phyloP scores from a whole-genome alignment of 2,797 vertebrate species.

The Bryconaethiops microstoma region DNA sequence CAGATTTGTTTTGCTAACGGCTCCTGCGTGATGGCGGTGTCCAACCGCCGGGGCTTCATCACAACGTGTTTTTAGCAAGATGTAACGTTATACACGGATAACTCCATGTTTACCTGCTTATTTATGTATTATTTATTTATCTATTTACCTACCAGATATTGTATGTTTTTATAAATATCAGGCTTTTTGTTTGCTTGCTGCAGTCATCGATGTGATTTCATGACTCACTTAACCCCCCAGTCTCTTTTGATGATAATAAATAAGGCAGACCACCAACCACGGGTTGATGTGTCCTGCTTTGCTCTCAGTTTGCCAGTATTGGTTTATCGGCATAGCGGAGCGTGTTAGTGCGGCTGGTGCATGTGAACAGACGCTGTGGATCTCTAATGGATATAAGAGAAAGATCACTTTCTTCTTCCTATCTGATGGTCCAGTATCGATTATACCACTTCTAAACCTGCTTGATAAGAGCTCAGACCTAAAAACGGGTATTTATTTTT shows the following conservation, averaged over 20 bases:
- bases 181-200: background rate
- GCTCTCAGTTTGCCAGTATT: background rate
- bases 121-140: background rate
- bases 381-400: background rate
- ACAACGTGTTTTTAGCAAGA: background rate
- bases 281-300: background rate
- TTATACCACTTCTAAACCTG: background rate
- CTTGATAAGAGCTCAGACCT: background rate
- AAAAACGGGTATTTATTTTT: background rate
- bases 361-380: background rate
- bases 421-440: background rate
- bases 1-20: background rate
- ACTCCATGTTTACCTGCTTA: background rate
- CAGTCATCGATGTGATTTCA: background rate
- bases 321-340: background rate
- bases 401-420: background rate
- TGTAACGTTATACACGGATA: background rate
- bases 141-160: no score
- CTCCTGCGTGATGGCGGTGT: conserved; percentile 1
- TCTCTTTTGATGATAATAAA: background rate
- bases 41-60: background rate
- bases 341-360: background rate
- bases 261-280: background rate
- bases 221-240: background rate
- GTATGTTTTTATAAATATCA: no score